Evolutionary conservation across 2,113 vertebrate species (phyloP).

Genomic region (Hydrolagus affinis): DNA sequence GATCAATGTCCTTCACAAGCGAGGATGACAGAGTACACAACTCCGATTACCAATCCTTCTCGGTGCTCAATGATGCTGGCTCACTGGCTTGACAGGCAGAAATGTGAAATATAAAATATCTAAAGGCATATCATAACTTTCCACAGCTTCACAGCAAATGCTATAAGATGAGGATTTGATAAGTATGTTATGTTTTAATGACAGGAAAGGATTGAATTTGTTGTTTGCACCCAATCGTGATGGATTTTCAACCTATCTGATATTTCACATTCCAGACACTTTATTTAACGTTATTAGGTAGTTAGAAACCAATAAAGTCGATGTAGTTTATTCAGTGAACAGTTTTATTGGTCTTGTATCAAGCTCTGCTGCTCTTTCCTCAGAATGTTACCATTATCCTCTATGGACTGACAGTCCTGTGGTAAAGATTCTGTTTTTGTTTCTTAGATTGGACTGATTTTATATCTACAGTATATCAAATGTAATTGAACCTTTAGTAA

Average conservation of each 20-base stretch:
- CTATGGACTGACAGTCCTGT: background rate
- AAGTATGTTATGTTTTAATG: background rate
- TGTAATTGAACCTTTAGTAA: no score
- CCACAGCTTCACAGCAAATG: background rate
- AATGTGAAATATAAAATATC: constrained; percentile 26
- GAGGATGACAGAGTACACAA: constrained; percentile 12
- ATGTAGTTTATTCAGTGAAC: background rate
- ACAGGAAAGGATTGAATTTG: constrained; percentile 17
- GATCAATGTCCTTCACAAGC: constrained; percentile 26
- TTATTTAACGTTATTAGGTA: background rate
- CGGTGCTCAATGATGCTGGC: constrained; percentile 22
- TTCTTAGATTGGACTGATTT: no score
- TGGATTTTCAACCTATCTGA: background rate
- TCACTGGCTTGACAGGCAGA: background rate
- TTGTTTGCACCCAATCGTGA: background rate
- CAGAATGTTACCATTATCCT: background rate
- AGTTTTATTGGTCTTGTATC: background rate
- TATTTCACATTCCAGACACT: background rate
- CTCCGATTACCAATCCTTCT: constrained; percentile 29
- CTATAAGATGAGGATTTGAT: background rate
- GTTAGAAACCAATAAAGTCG: constrained; percentile 12
- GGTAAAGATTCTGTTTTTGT: background rate
- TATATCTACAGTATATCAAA: no score
- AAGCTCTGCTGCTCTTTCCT: background rate
- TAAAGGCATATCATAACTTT: constrained; percentile 12